Conservation (phyloP, 2,888 invertebrate species). For the Dasypogon diadema region DNA sequence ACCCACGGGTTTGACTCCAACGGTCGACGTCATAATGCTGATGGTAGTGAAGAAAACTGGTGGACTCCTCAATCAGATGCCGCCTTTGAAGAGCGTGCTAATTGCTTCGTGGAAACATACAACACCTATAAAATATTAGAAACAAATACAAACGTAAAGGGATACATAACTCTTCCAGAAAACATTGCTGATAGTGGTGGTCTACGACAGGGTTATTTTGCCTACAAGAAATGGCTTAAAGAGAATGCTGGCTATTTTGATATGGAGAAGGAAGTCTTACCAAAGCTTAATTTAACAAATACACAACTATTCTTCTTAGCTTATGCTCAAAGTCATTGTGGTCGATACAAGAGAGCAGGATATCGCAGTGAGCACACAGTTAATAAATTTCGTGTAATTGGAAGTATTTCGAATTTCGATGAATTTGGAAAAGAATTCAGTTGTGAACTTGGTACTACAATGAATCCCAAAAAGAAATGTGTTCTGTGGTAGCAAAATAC, state of each 20-base stretch:
- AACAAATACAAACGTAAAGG: background rate
- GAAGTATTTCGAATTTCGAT: slow-evolving; percentile 1
- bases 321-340: slow-evolving; percentile 51
- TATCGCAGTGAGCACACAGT: background rate
- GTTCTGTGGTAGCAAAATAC: background rate
- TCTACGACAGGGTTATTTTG: background rate
- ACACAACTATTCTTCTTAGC: slow-evolving; percentile 50
- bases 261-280: background rate
- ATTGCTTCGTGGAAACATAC: slow-evolving; percentile 25
- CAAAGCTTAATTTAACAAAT: background rate
- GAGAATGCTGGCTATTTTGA: background rate
- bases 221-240: slow-evolving; percentile 10
- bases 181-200: slow-evolving; percentile 24
- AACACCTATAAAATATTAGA: background rate
- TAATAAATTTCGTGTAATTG: background rate
- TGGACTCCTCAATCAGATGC: background rate
- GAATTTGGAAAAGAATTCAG: background rate
- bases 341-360: background rate
- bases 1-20: slow-evolving; percentile 33
- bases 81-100: background rate
- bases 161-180: background rate
- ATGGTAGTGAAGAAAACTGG: background rate
- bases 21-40: background rate
- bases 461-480: slow-evolving; percentile 17
- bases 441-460: background rate